These are phyloP conservation scores for Electrophaes corylata DNA, from an alignment of 2,888 invertebrate genomes.

Conservation along the genomic window DNA sequence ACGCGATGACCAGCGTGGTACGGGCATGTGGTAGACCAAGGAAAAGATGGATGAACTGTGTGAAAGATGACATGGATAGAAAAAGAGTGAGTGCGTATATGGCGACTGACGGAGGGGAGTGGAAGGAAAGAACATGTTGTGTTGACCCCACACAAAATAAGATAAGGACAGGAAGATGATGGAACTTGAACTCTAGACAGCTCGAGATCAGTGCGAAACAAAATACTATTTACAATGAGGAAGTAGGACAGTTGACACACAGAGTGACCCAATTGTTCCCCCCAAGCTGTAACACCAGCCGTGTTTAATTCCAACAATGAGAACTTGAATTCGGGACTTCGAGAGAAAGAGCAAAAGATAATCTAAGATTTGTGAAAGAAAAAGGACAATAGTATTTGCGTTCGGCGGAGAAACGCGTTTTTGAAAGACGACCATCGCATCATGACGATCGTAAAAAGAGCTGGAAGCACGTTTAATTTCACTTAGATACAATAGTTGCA, in stretches of 20 bases:
- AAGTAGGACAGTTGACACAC: background rate
- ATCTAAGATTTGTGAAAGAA: constrained; percentile 42
- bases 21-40: no score
- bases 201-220: no score
- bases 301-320: constrained; percentile 28
- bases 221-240: background rate
- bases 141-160: no score
- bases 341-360: constrained; percentile 38
- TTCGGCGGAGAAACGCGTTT: constrained; percentile 35
- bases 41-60: no score
- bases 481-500: no score
- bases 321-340: constrained; percentile 30
- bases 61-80: no score
- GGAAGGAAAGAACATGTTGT: no score
- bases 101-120: no score
- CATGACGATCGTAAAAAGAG: background rate
- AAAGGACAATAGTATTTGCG: constrained; percentile 39
- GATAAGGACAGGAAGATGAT: no score
- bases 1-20: no score
- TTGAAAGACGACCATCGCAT: background rate
- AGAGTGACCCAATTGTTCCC: constrained; percentile 15
- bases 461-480: background rate
- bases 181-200: no score
- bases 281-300: background rate
- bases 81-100: no score